phyloP scores from a whole-genome alignment of 2,888 invertebrate species.

The Deilephila porcellus region DNA sequence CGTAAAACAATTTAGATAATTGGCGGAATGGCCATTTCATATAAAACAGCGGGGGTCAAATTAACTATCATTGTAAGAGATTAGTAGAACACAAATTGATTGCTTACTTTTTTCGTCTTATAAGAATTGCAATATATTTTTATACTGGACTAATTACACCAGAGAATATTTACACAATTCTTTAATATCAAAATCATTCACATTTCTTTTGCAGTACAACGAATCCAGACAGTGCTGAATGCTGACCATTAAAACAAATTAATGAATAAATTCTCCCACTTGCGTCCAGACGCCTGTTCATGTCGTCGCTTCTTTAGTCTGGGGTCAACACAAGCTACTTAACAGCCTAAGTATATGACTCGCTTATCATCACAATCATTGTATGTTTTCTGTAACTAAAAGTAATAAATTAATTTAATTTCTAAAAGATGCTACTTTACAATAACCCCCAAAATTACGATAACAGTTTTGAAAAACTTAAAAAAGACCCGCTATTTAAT shows the following conservation, averaged over 20 bases:
- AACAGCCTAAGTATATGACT: background rate
- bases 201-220: too few relatives aligned
- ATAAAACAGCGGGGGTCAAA: slow-evolving; percentile 60
- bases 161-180: background rate
- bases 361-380: too few relatives aligned
- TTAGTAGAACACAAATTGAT: slow-evolving; percentile 29
- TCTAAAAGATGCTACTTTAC: background rate
- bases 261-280: background rate
- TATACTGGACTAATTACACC: too few relatives aligned
- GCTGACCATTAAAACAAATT: too few relatives aligned
- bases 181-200: background rate
- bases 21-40: slow-evolving; percentile 45
- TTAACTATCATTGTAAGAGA: slow-evolving; percentile 51
- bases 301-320: background rate
- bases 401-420: background rate
- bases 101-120: background rate
- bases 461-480: too few relatives aligned
- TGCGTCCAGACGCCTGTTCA: background rate
- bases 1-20: slow-evolving; percentile 48
- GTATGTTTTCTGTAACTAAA: too few relatives aligned
- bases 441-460: background rate
- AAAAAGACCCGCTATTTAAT: too few relatives aligned
- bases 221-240: too few relatives aligned
- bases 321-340: background rate
- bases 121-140: background rate